Evolutionary conservation across 2,797 vertebrate species (phyloP), one percentile per base, ranked within the genome.

Genomic region (Darevskia nairensis): DNA sequence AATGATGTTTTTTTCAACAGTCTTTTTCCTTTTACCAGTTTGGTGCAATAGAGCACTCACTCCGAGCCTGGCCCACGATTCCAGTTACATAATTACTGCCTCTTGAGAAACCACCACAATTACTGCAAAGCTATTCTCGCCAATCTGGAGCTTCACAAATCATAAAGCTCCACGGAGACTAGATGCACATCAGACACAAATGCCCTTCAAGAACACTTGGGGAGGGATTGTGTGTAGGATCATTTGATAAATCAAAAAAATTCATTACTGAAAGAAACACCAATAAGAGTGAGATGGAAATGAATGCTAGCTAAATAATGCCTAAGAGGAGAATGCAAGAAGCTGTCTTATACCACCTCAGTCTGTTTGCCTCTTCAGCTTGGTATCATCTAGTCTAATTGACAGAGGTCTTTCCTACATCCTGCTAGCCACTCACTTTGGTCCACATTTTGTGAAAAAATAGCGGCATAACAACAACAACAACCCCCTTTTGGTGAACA

Each of bases 11-110:
- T 94, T 91, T 92, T 15, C 50, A 91, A 92, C 86, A 89, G 39
- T 90, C 55, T 83, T 80, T 88, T 91, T 90, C 85, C 86, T 92
- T 96, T 95, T 92, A 27, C 66, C 93, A 95, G 96, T 94, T 96
- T 93, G 89, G 79, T 80, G 69, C 92, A 95, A 94, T 23, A 85
- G 83, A 93, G 85, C 88, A 72, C 10, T 92, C 59, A 68, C 68
- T 79, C 82, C 1, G n/a, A 92, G 86, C 35, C 88, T 86, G 84
- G 86, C 89, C 69, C 89, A 25, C 75, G 78, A 92, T 90, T 93
- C 61, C 21, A 27, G 83, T 90, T 91, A 74, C 29, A 6, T 55
- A 93, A 94, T 87, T 89, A 44, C 50, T 88, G 86, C 29, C 82
- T 1, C 86, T 44, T 76, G 81, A 93, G 66, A 72, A 72, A 80